Conservation (phyloP, 2,888 invertebrate species). For the Pheosia tremula region DNA sequence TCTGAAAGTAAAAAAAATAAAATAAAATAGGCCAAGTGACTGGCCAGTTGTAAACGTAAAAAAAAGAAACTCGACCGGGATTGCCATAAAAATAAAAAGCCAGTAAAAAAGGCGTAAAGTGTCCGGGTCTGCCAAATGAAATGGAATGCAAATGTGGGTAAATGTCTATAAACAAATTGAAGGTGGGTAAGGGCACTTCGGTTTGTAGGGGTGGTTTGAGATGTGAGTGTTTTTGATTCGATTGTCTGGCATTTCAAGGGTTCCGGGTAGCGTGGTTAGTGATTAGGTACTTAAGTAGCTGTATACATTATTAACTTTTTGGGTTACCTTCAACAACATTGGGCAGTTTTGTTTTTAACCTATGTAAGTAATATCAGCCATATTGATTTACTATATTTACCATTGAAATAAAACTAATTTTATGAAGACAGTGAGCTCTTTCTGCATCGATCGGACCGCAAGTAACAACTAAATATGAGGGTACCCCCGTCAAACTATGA, state of each 20-base stretch:
- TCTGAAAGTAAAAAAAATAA: neutral
- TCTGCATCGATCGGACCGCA: too few species aligned
- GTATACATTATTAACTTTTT: too few species aligned
- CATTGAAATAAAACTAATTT: too few species aligned
- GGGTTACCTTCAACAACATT: too few species aligned
- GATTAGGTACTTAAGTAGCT: too few species aligned
- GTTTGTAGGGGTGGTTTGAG: neutral
- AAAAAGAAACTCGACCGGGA: constrained; percentile 46
- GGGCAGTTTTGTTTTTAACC: too few species aligned
- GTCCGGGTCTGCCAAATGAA: constrained; percentile 60
- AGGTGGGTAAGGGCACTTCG: constrained; percentile 24
- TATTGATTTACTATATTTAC: too few species aligned
- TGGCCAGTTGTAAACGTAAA: constrained; percentile 30
- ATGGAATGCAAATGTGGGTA: constrained; percentile 69
- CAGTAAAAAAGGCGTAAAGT: constrained; percentile 54
- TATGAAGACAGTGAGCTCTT: too few species aligned
- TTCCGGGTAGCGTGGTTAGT: too few species aligned
- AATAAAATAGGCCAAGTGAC: constrained; percentile 11
- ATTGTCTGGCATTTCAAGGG: neutral
- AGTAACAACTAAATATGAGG: too few species aligned
- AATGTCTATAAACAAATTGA: constrained; percentile 43
- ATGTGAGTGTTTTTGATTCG: neutral
- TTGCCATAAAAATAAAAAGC: constrained; percentile 64
- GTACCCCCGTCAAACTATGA: too few species aligned
- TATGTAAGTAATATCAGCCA: too few species aligned